These are phyloP conservation scores for Benitochromis conjunctus DNA, from an alignment of 2,113 vertebrate genomes.

Conservation along the genomic window DNA sequence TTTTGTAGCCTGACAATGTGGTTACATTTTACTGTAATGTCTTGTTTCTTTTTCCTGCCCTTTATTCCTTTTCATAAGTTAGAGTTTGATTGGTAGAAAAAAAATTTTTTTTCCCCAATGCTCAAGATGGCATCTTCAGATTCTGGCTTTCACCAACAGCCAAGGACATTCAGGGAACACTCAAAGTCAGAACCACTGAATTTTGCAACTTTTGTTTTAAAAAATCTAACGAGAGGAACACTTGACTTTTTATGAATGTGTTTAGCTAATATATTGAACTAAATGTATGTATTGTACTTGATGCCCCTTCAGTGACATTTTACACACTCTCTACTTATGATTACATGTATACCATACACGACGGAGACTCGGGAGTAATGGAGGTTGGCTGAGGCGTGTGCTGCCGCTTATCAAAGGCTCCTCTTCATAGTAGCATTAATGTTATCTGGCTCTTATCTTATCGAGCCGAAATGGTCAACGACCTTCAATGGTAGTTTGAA, in stretches of 20 bases:
- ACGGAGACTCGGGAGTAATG: background rate
- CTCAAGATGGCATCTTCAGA: background rate
- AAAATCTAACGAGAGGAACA: background rate
- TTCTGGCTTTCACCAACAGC: background rate
- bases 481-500: conserved; percentile 31
- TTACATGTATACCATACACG: background rate
- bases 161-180: background rate
- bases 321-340: background rate
- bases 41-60: fast-evolving
- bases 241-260: background rate
- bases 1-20: background rate
- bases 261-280: too few relatives aligned
- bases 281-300: background rate
- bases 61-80: background rate
- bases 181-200: background rate
- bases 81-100: too few relatives aligned
- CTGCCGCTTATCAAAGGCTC: conserved; percentile 43
- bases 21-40: background rate
- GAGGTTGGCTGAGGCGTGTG: background rate
- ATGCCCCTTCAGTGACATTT: background rate
- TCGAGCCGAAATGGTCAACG: conserved; percentile 26
- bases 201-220: background rate
- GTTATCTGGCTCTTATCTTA: conserved; percentile 57
- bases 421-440: conserved; percentile 26
- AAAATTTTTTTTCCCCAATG: background rate